Evolutionary conservation across 2,113 vertebrate species (phyloP).

Genomic region (Rhagologus leucostigma): DNA sequence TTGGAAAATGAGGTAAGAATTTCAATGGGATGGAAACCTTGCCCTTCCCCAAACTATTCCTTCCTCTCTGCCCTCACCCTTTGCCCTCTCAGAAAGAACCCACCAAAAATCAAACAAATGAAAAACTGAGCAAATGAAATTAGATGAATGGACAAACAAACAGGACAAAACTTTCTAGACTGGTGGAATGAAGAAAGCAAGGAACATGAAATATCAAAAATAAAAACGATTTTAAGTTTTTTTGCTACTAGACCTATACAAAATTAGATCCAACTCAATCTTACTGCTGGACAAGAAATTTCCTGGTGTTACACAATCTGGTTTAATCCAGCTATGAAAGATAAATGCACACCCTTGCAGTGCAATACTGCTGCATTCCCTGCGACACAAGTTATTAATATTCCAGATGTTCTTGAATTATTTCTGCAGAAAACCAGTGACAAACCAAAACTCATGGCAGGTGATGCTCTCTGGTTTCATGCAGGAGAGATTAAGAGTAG

Average conservation of each 20-base stretch:
- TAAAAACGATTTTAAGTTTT: not conserved
- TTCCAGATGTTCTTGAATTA: not conserved
- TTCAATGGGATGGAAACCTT: not conserved
- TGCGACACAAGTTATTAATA: not conserved
- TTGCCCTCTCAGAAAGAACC: accelerated
- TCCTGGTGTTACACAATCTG: not conserved
- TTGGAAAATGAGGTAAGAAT: not conserved
- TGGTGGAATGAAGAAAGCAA: not conserved
- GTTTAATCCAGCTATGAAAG: not conserved
- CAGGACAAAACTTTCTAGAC: not conserved
- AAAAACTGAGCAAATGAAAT: not conserved
- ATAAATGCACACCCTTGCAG: not conserved
- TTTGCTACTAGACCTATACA: not conserved
- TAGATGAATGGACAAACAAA: not conserved
- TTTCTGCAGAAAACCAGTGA: not conserved
- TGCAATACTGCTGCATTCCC: not conserved
- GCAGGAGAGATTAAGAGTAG: not conserved
- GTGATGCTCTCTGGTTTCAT: not conserved
- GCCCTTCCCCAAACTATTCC: accelerated
- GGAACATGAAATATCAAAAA: not conserved
- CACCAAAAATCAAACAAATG: not conserved
- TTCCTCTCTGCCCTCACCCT: not conserved
- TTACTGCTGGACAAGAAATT: not conserved
- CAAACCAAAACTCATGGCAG: not conserved
- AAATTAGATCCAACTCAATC: not conserved